Base-by-base conservation (phyloP, 1,140 invertebrate species). In the Neodiprion pinetum region DNA sequence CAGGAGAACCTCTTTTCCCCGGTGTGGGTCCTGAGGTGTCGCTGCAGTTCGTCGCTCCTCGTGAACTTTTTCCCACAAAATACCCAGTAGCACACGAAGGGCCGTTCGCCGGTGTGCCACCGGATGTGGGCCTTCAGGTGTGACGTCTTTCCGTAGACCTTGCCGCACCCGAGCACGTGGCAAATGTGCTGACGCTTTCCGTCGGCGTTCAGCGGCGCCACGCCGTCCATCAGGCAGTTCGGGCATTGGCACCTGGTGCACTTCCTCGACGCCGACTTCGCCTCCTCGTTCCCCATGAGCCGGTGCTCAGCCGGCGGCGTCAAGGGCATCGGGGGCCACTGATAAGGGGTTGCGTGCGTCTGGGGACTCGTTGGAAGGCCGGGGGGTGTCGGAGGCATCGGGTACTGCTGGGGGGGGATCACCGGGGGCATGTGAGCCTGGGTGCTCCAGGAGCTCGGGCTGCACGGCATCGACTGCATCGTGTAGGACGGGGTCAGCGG, bases 81-180 rank as follows among this genome's bases (percentile, higher is more conserved):
- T 4, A 93, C 81, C 95, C 95, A 96, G 48, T 92, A 91, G 84
- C 96, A 98, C 0, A 90, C 85, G 79, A 93, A 94, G 0, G 93
- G 93, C 40, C 94, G 87, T 81, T 96, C 95, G 1, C 95, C 95
- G 0, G 93, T 94, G 78, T 96, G 95, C 94, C 93, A 96, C 53
- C 96, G 90, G 0, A 97, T 85, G 87, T 97, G 96, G 0, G 96
- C 96, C 81, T 97, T 93, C 21, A 98, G 85, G 84, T 98, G 96
- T 0, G 95, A 97, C 0, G 96, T 97, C 84, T 98, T 98, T 0
- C 95, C 95, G 82, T 98, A 98, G 10, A 96, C 92, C 85, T 97
- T 97, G 73, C 93, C 93, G 87, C 97, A 98, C n/a, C 95, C 96
- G 7, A 94, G 92, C 47, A 97, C 93, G 86, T 98, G 96, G 85